Evolutionary conservation across 2,113 vertebrate species (phyloP), one percentile per base, ranked within the genome.

Genomic region (Clarias batrachus): DNA sequence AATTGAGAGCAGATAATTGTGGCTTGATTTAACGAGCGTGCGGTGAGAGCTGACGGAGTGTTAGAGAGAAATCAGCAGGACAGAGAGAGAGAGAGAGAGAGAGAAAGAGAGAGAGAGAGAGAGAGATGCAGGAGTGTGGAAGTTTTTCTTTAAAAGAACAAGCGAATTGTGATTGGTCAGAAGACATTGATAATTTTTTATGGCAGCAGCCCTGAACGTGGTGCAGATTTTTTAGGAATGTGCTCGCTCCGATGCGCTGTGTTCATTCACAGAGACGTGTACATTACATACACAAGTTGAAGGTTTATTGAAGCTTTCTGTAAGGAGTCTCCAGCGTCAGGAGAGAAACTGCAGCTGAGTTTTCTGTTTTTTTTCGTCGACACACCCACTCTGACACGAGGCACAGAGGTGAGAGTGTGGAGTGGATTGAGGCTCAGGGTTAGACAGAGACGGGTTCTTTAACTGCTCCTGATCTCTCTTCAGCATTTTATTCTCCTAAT

Each of bases 1-100:
- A 95, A 95, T 95, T 94, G 93, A 93, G 92, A 93, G 91, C 92
- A 92, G 92, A 91, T 93, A 93, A 91, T 94, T 93, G 92, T 86
- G 90, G 91, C 89, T 92, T 89, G 81, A 89, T 91, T 89, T 94
- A 92, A 93, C 90, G 87, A 92, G 30, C 54, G 63, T 87, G 89
- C 86, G 91, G 92, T 92, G 92, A 90, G 90, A 91, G 89, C 91
- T 91, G 92, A 94, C 91, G 85, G 77, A 78, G 81, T 80, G 81
- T 91, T 76, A 73, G 88, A 62, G 70, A 92, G 80, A 84, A 21
- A 37, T 89, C 21, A 78, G 76, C 25, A 16, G 27, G 74, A 76
- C 41, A 52, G 33, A 41, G 33, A 21, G 33, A 41, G 70, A 10
- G 19, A 21, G 30, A 6, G 16, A 17, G 37, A 73, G 9, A 74